These are phyloP conservation scores for Lepidochitona cinerea DNA, from an alignment of 2,888 invertebrate species.

Conservation along the genomic window DNA sequence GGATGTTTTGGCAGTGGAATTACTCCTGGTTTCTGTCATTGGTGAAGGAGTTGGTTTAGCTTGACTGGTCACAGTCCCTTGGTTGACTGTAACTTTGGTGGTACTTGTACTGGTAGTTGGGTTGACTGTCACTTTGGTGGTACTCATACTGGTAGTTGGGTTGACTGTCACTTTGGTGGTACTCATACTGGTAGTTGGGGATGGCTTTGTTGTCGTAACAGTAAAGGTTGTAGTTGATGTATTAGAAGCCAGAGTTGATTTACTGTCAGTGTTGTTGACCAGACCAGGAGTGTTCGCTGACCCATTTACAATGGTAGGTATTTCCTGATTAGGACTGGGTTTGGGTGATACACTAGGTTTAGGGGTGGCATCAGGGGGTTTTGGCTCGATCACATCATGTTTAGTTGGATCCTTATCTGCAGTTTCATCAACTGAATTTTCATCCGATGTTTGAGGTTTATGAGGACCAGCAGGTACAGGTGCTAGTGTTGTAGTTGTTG, in stretches of 20 bases:
- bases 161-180: not conserved
- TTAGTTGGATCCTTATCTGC: not conserved
- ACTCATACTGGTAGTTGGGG: conserved; percentile 11
- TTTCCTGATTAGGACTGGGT: not conserved
- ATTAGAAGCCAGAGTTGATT: no score
- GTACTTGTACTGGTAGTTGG: conserved; percentile 27
- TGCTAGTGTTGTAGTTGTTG: not conserved
- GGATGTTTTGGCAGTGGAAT: not conserved
- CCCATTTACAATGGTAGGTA: no score
- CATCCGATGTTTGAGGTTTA: not conserved
- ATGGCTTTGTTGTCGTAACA: conserved; percentile 16
- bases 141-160: conserved; percentile 7
- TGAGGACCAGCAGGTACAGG: not conserved
- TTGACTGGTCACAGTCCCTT: conserved; percentile 10
- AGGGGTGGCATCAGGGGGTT: not conserved
- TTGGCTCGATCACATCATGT: not conserved
- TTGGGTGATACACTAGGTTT: not conserved
- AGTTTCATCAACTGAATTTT: not conserved
- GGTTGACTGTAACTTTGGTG: conserved; percentile 14
- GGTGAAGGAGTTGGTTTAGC: not conserved
- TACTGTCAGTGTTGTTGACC: not conserved
- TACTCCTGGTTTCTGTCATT: not conserved
- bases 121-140: not conserved
- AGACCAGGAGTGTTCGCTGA: no score
- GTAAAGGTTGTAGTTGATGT: not conserved